phyloP scores from a whole-genome alignment of 2,888 invertebrate species.

The Zaprionus bogoriensis region DNA sequence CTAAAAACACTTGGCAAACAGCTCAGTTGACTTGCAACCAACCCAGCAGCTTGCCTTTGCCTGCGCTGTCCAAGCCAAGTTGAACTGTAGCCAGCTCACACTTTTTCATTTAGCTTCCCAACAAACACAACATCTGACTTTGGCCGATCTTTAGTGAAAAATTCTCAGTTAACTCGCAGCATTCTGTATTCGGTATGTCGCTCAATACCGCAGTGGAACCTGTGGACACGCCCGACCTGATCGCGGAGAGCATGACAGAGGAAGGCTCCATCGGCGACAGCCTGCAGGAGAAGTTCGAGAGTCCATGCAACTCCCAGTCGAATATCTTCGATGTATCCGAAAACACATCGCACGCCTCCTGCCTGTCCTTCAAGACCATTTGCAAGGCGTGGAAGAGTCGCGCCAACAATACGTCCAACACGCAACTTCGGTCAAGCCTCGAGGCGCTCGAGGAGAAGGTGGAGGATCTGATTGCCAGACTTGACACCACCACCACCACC shows the following conservation, averaged over 20 bases:
- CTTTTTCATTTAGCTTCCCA: too few species aligned
- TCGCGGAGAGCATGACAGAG: neutral
- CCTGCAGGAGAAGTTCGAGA: neutral
- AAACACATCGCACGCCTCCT: constrained; percentile 19
- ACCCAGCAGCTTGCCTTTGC: neutral
- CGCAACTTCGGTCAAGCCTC: neutral
- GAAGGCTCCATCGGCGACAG: constrained; percentile 23
- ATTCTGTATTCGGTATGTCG: neutral
- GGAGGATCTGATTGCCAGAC: neutral
- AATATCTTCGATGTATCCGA: neutral
- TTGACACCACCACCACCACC: neutral
- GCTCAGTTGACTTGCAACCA: neutral
- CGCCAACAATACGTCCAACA: constrained; percentile 1
- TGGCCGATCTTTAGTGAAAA: too few species aligned
- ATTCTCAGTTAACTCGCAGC: too few species aligned
- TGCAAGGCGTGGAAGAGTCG: constrained; percentile 32
- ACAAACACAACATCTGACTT: too few species aligned
- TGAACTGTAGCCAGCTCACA: too few species aligned
- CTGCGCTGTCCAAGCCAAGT: too few species aligned
- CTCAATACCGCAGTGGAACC: neutral
- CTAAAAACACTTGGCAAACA: constrained; percentile 18
- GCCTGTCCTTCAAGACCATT: constrained; percentile 24
- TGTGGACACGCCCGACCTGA: neutral
- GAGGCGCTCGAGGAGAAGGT: neutral
- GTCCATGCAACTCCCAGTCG: neutral